Evolutionary conservation across 1,140 invertebrate species (phyloP).

Genomic region (Homalodisca vitripennis): DNA sequence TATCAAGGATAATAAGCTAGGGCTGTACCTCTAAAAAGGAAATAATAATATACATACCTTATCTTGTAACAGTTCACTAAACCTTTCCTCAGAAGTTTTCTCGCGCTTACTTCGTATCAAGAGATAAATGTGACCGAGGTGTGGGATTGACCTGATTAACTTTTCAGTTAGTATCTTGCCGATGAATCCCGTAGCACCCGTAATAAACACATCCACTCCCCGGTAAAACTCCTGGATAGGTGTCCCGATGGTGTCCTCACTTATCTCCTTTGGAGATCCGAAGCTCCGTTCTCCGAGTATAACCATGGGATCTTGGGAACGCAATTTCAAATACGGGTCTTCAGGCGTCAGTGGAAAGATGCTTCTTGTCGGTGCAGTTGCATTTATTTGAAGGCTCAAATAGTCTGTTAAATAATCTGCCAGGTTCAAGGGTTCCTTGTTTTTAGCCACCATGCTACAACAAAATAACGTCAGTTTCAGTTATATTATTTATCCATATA

Average conservation of each 20-base stretch:
- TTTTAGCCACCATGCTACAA: too few relatives aligned
- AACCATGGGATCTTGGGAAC: neutral
- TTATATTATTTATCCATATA: too few relatives aligned
- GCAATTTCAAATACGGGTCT: neutral
- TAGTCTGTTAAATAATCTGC: too few relatives aligned
- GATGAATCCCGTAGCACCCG: constrained; percentile 82
- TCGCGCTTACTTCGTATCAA: constrained; percentile 67
- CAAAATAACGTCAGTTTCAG: too few relatives aligned
- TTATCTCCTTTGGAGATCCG: neutral
- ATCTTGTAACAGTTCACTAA: neutral
- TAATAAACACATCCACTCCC: constrained; percentile 66
- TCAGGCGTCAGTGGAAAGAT: neutral
- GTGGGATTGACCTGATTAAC: constrained; percentile 72
- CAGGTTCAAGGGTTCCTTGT: too few relatives aligned
- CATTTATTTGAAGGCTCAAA: neutral
- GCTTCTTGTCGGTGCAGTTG: neutral
- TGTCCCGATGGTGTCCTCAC: constrained; percentile 1
- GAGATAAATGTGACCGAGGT: constrained; percentile 71
- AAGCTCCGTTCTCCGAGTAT: neutral
- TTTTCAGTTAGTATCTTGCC: constrained; percentile 83
- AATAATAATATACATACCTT: neutral
- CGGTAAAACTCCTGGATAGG: constrained; percentile 45
- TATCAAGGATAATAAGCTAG: neutral
- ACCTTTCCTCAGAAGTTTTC: neutral
- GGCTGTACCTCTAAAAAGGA: too few relatives aligned